Evolutionary conservation across 2,113 vertebrate species (phyloP).

Genomic region (Cichladusa arquata): DNA sequence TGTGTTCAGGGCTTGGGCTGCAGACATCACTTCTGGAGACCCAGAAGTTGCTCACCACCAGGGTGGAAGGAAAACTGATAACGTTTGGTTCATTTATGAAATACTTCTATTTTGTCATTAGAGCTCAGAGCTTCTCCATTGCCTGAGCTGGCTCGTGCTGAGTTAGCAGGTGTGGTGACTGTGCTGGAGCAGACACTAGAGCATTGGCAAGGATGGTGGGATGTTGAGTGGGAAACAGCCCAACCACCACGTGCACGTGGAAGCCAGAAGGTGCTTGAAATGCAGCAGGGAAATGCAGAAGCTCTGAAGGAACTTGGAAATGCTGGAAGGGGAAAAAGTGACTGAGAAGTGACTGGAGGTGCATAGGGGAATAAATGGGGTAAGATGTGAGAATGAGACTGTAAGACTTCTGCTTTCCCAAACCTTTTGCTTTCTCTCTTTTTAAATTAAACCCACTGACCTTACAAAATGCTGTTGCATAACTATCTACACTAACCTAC

Average conservation of each 20-base stretch:
- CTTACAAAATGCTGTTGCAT: neutral
- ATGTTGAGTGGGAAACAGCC: neutral
- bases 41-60: neutral
- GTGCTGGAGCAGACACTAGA: neutral
- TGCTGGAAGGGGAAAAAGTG: neutral
- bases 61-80: neutral
- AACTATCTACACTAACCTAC: accelerated
- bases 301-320: neutral
- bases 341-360: neutral
- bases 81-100: neutral
- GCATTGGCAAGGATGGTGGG: neutral
- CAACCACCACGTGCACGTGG: accelerated
- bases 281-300: neutral
- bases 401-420: neutral
- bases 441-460: neutral
- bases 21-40: neutral
- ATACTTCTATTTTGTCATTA: neutral
- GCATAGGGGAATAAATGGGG: neutral
- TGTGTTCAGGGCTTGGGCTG: neutral
- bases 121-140: neutral
- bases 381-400: neutral
- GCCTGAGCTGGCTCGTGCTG: neutral
- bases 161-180: neutral
- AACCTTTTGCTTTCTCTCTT: neutral
- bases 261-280: neutral